Base-by-base conservation (phyloP, 2,888 invertebrate species). In the Chouioia cunea region DNA sequence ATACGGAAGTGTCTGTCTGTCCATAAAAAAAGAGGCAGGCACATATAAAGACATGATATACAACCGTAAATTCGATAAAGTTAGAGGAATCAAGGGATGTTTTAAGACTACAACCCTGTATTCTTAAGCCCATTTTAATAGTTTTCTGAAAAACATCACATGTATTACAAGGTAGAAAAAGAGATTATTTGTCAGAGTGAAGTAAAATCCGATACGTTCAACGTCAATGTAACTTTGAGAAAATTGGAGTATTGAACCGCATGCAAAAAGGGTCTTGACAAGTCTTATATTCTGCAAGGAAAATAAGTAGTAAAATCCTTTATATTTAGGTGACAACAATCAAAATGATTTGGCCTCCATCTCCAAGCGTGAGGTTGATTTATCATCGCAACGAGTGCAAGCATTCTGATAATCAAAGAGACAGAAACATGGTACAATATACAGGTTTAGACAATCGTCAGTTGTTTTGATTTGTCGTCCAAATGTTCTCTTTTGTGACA, bases 1-100 rank as follows among this genome's bases (percentile, higher is more conserved):
- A 63, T 36, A 54, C 12, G 63, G 63, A 71, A 63, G 71, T 64
- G 48, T 66, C 63, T 66, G 65, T 66, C 66, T 6, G 62, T 62
- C 44, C 18, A 48, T 70, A 27, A 70, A 50, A n/a, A 59, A 59
- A 23, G 47, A 63, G 46, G 27, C 65, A 69, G 50, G 44, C 50
- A 50, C 48, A 23, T 43, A 56, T n/a, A 60, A 23, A 23, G 68
- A 18, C 8, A 27, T 36, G 3, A 56, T 44, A 69, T 54, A 59
- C 14, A 70, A 22, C 52, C 36, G 47, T 58, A 53, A 14, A 64
- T 23, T 63, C 15, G 2, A 47, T 60, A 57, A 3, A 23, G 6
- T 27, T 12, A 22, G 58, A 43, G 43, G 22, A 44, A 20, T 23
- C 50, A 48, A 64, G 23, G 59, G 22, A 18, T 44, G n/a, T 12